Evolutionary conservation across 1,140 invertebrate species (phyloP).

Genomic region (Bombyx mandarina): DNA sequence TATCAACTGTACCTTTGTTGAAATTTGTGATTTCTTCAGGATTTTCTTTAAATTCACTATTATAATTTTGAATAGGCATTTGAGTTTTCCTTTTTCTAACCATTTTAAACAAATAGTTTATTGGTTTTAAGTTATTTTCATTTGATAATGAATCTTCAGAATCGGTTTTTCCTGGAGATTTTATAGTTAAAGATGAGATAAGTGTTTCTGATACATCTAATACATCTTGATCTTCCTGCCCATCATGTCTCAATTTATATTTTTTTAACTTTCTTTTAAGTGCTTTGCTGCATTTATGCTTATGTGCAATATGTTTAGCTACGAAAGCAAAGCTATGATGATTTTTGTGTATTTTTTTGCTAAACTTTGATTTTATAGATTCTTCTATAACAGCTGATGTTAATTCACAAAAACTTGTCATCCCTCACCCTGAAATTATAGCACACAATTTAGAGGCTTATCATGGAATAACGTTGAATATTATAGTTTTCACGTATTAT

Average conservation of each 20-base stretch:
- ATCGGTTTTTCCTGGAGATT: conserved; percentile 31
- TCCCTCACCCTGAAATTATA: conserved; percentile 22
- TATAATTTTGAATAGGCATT: conserved; percentile 1
- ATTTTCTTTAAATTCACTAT: conserved; percentile 1
- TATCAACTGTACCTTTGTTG: too few species aligned
- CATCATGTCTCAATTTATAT: conserved; percentile 53
- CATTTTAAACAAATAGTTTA: conserved; percentile 56
- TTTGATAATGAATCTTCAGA: conserved; percentile 10
- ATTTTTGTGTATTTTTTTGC: conserved; percentile 5
- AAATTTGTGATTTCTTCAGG: neutral
- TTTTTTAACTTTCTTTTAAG: conserved; percentile 53
- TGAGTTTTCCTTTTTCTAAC: conserved; percentile 17
- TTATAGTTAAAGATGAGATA: conserved; percentile 34
- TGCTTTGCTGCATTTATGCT: conserved; percentile 34
- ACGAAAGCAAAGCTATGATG: conserved; percentile 27
- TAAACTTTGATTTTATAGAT: too few species aligned
- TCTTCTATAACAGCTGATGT: conserved; percentile 5
- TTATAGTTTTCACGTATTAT: too few species aligned
- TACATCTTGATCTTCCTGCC: conserved; percentile 51
- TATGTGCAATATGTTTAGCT: conserved; percentile 39
- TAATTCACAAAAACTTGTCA: conserved; percentile 22
- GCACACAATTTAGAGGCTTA: too few species aligned
- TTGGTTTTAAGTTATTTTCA: conserved; percentile 22
- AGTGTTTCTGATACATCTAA: conserved; percentile 51
- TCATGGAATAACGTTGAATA: too few species aligned